Evolutionary conservation across 2,888 invertebrate species (phyloP), one percentile per base, ranked within the genome.

Genomic region (Synanthedon myopaeformis): DNA sequence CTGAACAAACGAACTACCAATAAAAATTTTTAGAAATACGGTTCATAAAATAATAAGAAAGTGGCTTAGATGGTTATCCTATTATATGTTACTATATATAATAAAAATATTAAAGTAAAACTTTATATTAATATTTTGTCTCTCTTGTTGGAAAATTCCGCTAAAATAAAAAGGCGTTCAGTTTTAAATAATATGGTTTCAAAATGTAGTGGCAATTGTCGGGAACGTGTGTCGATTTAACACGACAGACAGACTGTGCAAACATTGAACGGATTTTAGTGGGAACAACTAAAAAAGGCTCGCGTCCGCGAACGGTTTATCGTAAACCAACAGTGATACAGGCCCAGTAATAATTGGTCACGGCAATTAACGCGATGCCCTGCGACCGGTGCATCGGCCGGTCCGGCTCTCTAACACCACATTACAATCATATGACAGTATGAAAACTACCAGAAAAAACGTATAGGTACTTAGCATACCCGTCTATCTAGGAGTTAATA

Each of bases 311-410:
- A 63, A 63, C 57, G 57, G 56, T 62, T 62, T 68, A 71, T 67
- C 62, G 68, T 72, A 65, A 70, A 70, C 72, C 70, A 74, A 72
- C 70, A 70, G 67, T 71, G 74, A 72, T 70, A 69, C 64, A 60
- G 61, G 61, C 59, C 56, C 60, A 57, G 65, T 63, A 64, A 70
- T 76, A 76, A 77, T 76, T 73, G 77, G 66, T 63, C 60, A 58
- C 61, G 66, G 65, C 76, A 70, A 75, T 78, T 74, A 74, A 66
- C 66, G 59, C 56, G 56, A 59, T 59, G 59, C 61, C 59, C 58
- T 55, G 55, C 59, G 52, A 51, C 48, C 56, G 54, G 42, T 12
- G 28, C 28, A 35, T 35, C 28, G 28, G 28, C 28, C 28, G 35
- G 35, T 10, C 35, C 35, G 35, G 35, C 35, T 10, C 35, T 23